Base-by-base conservation (phyloP, 2,113 vertebrate species). In the Merops nubicus region DNA sequence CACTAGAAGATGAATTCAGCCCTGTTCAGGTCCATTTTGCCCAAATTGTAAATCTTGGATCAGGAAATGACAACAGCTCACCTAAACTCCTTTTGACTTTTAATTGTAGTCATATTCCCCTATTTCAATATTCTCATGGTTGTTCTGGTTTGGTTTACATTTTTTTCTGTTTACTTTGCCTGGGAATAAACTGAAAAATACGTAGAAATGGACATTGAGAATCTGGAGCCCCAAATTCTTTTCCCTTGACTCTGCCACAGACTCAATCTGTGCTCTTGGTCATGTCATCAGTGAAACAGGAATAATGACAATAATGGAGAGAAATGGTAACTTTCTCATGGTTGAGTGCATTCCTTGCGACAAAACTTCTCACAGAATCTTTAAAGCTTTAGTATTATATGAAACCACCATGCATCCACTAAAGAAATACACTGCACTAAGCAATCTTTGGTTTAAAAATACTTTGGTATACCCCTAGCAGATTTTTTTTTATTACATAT, bases 381-480 rank as follows among this genome's bases (percentile, higher is more conserved):
- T 59, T 54, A 47, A 69, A 80, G 36, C 2, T 5, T 22, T 64
- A 40, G 2, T 36, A 17, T 45, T 87, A 19, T 6, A 50, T 23
- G 29, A 85, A 91, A 65, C 9, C 21, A 78, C 2, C 2, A 28
- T 7, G 5, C 48, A 48, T 12, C 36, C n/a, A 79, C 22, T 34
- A 69, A 70, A 75, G 2, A 92, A 89, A 40, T 23, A 38, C 9
- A 51, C 9, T 23, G 26, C 26, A 43, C 18, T 60, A 15, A 48
- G 17, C 50, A 75, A 43, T 28, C 12, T 72, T 70, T 62, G 34
- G 20, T 56, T 91, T 54, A 22, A 72, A 74, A 64, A 22, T 14
- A 11, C 16, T 22, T 7, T 17, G 8, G 13, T 65, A 23, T 0
- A 72, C 5, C 6, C n/a, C 17, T 25, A 40, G 11, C 29, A 70